These are phyloP conservation scores for Leptinotarsa undecemlineata DNA, from an alignment of 1,140 invertebrate genomes.

Conservation along the genomic window DNA sequence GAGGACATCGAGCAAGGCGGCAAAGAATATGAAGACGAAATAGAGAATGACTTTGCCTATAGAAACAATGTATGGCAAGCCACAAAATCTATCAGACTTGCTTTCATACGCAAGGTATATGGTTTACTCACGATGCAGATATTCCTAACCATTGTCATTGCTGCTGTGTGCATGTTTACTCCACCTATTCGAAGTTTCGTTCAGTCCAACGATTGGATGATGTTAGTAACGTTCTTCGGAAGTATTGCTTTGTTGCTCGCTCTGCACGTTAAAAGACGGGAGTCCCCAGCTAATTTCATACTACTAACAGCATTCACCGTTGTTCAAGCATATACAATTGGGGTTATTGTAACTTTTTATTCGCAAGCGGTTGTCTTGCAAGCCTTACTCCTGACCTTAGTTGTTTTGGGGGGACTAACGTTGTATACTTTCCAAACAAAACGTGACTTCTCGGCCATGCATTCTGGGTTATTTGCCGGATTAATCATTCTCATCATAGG, in stretches of 20 bases:
- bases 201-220: constrained; percentile 70
- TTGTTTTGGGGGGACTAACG: constrained; percentile 72
- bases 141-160: constrained; percentile 70
- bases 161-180: constrained; percentile 65
- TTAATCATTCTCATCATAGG: constrained; percentile 72
- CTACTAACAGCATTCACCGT: constrained; percentile 60
- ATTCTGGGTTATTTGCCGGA: constrained; percentile 73
- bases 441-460: constrained; percentile 75
- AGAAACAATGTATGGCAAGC: constrained; percentile 71
- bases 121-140: constrained; percentile 76
- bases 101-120: constrained; percentile 85
- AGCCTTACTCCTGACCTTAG: constrained; percentile 74
- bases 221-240: constrained; percentile 62
- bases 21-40: constrained; percentile 58
- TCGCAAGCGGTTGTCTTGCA: constrained; percentile 72
- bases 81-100: constrained; percentile 66
- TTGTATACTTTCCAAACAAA: constrained; percentile 82
- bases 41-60: constrained; percentile 70
- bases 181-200: constrained; percentile 69
- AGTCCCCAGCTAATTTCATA: constrained; percentile 70
- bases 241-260: constrained; percentile 66
- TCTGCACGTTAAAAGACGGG: constrained; percentile 65
- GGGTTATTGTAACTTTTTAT: constrained; percentile 72
- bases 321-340: constrained; percentile 73
- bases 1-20: constrained; percentile 65